These are phyloP conservation scores for Sipha flava DNA, from an alignment of 1,140 invertebrate species.

Conservation along the genomic window DNA sequence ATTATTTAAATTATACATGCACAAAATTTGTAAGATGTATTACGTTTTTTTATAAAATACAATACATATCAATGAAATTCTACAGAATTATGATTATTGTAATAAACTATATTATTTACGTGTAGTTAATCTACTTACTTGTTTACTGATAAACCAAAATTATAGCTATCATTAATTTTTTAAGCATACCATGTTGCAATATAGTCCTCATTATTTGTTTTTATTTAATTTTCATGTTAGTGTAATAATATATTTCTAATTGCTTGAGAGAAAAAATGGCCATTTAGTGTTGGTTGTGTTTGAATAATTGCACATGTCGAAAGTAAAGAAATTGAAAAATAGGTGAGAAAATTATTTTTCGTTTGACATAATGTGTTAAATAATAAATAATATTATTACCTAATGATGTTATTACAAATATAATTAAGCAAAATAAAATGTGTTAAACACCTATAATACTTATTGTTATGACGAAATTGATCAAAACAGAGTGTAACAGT, in stretches of 20 bases:
- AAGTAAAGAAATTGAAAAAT: background rate
- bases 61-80: too few species aligned
- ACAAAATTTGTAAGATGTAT: too few species aligned
- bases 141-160: background rate
- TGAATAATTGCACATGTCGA: background rate
- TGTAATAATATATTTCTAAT: constrained; percentile 4
- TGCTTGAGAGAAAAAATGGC: background rate
- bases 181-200: background rate
- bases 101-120: background rate
- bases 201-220: background rate
- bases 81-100: background rate
- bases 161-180: background rate
- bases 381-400: too few species aligned
- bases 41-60: too few species aligned
- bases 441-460: background rate
- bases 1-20: too few species aligned
- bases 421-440: background rate
- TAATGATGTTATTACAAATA: background rate
- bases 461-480: background rate
- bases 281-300: background rate
- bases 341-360: constrained; percentile 3
- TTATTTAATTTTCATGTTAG: background rate
- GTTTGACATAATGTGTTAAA: background rate
- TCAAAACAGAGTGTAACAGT: background rate
- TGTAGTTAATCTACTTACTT: background rate